Percentiles rank a stretch among this genome's conserved stretches.
phyloP scores from a whole-genome alignment of 1,140 invertebrate genomes.

The Neodiprion lecontei region DNA sequence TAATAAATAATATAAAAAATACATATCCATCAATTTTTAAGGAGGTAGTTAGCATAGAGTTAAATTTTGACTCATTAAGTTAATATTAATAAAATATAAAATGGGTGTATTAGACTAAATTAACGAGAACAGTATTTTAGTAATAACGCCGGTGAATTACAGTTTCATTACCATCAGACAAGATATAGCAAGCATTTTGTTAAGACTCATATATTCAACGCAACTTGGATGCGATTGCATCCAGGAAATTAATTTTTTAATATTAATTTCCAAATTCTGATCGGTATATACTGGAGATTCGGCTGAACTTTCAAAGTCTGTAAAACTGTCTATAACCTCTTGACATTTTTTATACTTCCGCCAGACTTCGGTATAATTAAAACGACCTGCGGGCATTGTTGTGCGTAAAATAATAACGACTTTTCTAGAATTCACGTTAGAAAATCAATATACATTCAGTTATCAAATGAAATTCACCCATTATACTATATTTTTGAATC shows the following conservation, averaged over 20 bases:
- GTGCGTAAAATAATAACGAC: too few species aligned
- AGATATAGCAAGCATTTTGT: constrained; percentile 46
- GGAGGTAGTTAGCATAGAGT: constrained; percentile 12
- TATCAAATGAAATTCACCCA: too few species aligned
- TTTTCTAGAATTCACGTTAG: too few species aligned
- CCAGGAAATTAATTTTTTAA: neutral
- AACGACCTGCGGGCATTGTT: too few species aligned
- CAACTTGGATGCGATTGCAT: constrained; percentile 12
- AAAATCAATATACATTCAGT: too few species aligned
- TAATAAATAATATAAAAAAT: constrained; percentile 13
- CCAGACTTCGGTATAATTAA: too few species aligned
- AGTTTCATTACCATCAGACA: constrained; percentile 42
- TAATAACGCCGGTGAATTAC: neutral
- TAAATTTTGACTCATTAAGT: constrained; percentile 14
- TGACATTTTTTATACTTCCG: too few species aligned
- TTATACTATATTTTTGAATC: too few species aligned
- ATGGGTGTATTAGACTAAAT: constrained; percentile 14
- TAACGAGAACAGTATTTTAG: neutral
- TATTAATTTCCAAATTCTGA: neutral
- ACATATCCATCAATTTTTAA: constrained; percentile 14
- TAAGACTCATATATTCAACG: constrained; percentile 42
- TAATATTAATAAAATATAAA: constrained; percentile 20
- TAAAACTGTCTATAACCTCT: too few species aligned
- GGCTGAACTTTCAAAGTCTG: too few species aligned
- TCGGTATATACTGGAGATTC: too few species aligned